Conservation (phyloP, 2,113 vertebrate genomes). For the Podiceps cristatus region DNA sequence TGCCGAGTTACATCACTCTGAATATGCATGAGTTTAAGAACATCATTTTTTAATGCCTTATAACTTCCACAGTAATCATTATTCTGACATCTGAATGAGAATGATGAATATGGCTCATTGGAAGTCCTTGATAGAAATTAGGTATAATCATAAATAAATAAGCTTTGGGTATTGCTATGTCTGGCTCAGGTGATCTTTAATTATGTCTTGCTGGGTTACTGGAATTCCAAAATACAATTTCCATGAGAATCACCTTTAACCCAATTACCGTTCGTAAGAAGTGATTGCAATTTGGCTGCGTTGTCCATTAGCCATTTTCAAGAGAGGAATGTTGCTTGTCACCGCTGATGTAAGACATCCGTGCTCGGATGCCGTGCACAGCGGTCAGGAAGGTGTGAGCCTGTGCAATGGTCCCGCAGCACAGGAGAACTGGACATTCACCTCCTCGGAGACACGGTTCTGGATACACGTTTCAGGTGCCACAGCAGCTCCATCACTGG, state of each 20-base stretch:
- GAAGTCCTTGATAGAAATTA: background rate
- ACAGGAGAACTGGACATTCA: background rate
- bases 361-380: rapidly evolving
- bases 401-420: rapidly evolving
- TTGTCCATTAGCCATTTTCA: background rate
- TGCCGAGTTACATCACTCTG: background rate
- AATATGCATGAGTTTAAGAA: background rate
- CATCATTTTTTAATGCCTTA: background rate
- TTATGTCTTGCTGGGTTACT: background rate
- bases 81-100: background rate
- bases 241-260: background rate
- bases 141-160: background rate
- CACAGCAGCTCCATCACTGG: background rate
- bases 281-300: background rate
- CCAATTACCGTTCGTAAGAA: rapidly evolving
- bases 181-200: background rate
- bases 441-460: rapidly evolving
- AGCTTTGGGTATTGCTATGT: background rate
- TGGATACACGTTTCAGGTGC: background rate
- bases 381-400: background rate
- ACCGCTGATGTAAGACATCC: background rate
- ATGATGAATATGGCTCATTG: background rate
- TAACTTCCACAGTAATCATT: background rate
- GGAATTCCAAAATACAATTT: background rate
- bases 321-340: background rate